Conservation (phyloP, 2,113 vertebrate species). For the Pterocles orientalis region DNA sequence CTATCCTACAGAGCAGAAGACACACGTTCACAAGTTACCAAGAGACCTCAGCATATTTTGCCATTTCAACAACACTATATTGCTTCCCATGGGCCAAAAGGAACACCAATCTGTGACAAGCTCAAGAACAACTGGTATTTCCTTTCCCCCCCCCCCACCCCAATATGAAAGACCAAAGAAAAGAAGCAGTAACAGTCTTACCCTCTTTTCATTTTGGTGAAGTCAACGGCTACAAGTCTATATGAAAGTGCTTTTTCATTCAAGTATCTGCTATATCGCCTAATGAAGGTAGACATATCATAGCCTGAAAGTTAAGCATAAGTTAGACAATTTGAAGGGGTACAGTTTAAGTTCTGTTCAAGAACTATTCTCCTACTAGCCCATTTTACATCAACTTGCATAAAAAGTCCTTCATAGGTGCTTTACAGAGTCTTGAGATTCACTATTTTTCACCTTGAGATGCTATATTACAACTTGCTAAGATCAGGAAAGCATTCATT, state of each 20-base stretch:
- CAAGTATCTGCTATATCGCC: slow-evolving; percentile 93
- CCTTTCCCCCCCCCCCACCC: too few species aligned
- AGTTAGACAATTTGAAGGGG: slow-evolving; percentile 10
- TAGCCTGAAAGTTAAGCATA: slow-evolving; percentile 80
- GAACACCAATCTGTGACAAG: neutral
- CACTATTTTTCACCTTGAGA: neutral
- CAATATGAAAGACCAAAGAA: neutral
- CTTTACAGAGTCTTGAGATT: neutral
- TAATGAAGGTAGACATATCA: slow-evolving; percentile 95
- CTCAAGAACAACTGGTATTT: neutral
- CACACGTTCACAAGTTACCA: neutral
- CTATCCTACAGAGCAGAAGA: slow-evolving; percentile 72
- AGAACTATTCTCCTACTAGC: neutral
- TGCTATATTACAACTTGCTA: neutral
- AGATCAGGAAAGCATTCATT: neutral
- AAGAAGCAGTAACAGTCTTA: too few species aligned
- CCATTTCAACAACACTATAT: neutral
- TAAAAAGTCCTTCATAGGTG: neutral
- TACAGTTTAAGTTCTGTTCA: neutral
- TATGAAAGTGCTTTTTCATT: slow-evolving; percentile 97
- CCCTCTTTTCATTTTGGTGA: too few species aligned
- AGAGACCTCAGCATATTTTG: neutral
- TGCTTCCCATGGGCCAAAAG: neutral
- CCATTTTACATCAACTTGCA: neutral
- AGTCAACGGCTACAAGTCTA: slow-evolving; percentile 90